These are phyloP conservation scores for Anarhynchus alexandrinus DNA, from an alignment of 2,113 vertebrate genomes.

Conservation along the genomic window DNA sequence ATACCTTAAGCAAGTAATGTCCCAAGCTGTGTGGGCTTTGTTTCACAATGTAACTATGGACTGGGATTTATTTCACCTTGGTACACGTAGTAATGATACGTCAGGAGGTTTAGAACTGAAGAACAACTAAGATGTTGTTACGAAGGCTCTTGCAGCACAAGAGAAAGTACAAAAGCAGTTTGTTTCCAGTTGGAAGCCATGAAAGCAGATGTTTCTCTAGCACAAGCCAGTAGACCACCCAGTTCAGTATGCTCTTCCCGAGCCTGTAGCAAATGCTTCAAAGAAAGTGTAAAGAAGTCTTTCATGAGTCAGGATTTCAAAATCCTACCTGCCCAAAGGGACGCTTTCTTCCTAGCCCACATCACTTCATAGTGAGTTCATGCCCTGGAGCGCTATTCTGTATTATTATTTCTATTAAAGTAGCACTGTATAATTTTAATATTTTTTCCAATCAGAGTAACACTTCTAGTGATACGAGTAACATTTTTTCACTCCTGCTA, in stretches of 20 bases:
- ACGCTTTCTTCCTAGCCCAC: background rate
- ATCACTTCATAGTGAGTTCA: background rate
- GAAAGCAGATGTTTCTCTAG: background rate
- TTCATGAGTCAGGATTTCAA: background rate
- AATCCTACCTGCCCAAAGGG: background rate
- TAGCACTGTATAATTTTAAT: background rate
- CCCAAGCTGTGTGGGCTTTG: background rate
- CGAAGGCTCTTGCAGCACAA: background rate
- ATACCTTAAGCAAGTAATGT: background rate
- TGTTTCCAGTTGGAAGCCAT: background rate
- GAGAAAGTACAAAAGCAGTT: background rate
- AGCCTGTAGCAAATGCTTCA: background rate
- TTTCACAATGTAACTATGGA: background rate
- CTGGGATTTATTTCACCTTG: background rate
- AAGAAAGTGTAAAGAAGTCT: background rate
- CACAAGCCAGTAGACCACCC: background rate
- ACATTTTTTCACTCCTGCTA: background rate
- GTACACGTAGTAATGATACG: fast-evolving
- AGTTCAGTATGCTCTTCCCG: background rate
- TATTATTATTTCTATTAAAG: background rate
- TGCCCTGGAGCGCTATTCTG: background rate
- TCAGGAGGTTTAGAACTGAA: background rate
- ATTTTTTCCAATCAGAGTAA: background rate
- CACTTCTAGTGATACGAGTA: background rate
- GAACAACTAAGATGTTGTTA: background rate